These are phyloP conservation scores for Chunga burmeisteri DNA, from an alignment of 2,113 vertebrate genomes.

Conservation along the genomic window DNA sequence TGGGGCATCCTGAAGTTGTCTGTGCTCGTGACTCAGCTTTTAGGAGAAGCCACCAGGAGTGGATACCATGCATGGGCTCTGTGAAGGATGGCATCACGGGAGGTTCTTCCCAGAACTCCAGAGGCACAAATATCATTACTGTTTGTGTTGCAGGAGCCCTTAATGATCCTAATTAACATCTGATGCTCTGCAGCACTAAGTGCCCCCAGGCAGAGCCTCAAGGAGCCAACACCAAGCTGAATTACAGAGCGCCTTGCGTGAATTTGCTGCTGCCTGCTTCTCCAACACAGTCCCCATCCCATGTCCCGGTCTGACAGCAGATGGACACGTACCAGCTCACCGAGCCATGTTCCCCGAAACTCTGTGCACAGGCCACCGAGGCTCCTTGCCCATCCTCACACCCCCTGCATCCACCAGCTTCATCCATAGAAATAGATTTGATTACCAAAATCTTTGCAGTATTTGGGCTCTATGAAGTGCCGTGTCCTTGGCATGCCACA, in stretches of 20 bases:
- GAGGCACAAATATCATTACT: background rate
- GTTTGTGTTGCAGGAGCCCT: background rate
- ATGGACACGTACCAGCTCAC: rapidly evolving
- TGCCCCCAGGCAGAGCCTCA: background rate
- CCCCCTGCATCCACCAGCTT: background rate
- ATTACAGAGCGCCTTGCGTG: background rate
- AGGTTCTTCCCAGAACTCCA: background rate
- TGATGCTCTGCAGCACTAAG: background rate
- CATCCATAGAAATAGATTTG: rapidly evolving
- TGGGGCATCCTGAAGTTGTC: background rate
- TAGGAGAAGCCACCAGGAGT: background rate
- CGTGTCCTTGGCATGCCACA: background rate
- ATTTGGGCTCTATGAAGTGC: background rate
- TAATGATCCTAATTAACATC: conserved; percentile 25
- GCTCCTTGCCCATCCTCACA: background rate
- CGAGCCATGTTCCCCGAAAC: background rate
- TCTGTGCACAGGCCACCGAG: rapidly evolving
- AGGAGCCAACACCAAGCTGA: background rate
- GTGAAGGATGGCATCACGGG: background rate
- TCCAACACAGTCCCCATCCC: background rate
- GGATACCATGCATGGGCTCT: rapidly evolving
- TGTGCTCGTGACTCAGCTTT: rapidly evolving
- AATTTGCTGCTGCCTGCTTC: background rate
- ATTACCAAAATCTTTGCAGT: background rate
- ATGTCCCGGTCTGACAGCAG: rapidly evolving